phyloP scores from a whole-genome alignment of 2,113 vertebrate species.

The Chauna torquata region DNA sequence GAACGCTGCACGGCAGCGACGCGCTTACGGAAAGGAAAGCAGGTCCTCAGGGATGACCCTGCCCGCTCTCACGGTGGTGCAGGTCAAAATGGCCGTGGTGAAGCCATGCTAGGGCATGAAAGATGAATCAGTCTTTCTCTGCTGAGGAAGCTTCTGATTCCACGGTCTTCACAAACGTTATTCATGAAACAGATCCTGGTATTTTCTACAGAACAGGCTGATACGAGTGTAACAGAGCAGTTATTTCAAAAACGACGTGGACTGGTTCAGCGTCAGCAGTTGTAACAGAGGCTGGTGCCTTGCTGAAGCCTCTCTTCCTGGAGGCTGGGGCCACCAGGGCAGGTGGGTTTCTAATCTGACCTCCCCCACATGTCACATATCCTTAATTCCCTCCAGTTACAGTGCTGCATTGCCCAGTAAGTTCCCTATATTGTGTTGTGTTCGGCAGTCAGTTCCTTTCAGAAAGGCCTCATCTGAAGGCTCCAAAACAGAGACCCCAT shows the following conservation, averaged over 20 bases:
- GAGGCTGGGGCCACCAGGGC: neutral
- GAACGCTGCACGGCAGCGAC: neutral
- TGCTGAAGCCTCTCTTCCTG: neutral
- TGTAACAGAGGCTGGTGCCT: neutral
- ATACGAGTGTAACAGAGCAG: neutral
- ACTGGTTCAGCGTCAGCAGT: neutral
- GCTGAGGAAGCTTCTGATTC: neutral
- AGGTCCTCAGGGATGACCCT: neutral
- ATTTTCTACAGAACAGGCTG: neutral
- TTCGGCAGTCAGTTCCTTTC: neutral
- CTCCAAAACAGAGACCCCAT: neutral
- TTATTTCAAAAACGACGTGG: neutral
- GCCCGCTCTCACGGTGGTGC: accelerated
- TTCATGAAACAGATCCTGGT: neutral
- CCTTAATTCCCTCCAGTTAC: neutral
- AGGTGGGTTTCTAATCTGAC: neutral
- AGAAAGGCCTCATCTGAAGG: neutral
- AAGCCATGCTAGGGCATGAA: neutral
- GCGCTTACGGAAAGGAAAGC: neutral
- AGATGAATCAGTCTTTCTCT: neutral
- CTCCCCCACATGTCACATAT: neutral
- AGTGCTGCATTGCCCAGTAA: neutral
- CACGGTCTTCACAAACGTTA: neutral
- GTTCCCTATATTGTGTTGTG: accelerated
- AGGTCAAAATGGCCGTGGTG: neutral